These are phyloP conservation scores for Neomicropteryx cornuta DNA, from an alignment of 1,140 invertebrate genomes.

Conservation along the genomic window DNA sequence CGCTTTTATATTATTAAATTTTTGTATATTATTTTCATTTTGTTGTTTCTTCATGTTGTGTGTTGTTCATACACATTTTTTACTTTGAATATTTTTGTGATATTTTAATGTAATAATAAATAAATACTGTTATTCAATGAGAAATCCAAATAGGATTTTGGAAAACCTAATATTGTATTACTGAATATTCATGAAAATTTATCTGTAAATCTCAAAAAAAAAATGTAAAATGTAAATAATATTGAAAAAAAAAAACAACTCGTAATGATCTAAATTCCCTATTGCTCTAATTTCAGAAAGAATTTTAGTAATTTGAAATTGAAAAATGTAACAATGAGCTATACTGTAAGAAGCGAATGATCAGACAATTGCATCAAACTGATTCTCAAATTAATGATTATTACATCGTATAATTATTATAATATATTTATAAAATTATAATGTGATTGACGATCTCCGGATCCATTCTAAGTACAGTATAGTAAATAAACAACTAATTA, in stretches of 20 bases:
- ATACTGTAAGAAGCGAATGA: too few species aligned
- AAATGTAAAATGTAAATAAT: slow-evolving; percentile 44
- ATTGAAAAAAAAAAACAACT: slow-evolving; percentile 33
- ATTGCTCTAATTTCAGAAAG: slow-evolving; percentile 15
- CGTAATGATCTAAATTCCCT: slow-evolving; percentile 13
- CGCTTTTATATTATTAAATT: slow-evolving; percentile 39
- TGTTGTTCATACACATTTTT: slow-evolving; percentile 41
- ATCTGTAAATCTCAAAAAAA: slow-evolving; percentile 42
- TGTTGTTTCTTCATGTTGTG: slow-evolving; percentile 42
- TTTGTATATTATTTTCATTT: slow-evolving; percentile 35
- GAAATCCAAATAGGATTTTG: slow-evolving; percentile 38
- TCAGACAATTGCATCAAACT: too few species aligned
- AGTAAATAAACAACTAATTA: slow-evolving; percentile 47
- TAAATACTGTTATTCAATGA: slow-evolving; percentile 40
- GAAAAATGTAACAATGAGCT: neutral
- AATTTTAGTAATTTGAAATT: neutral
- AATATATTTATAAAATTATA: slow-evolving; percentile 40
- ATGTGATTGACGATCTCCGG: slow-evolving; percentile 43
- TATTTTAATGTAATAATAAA: slow-evolving; percentile 38
- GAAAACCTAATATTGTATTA: slow-evolving; percentile 41
- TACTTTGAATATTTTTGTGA: slow-evolving; percentile 42
- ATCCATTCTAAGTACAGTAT: slow-evolving; percentile 44
- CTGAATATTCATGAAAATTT: slow-evolving; percentile 42
- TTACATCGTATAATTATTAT: slow-evolving; percentile 35
- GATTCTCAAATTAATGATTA: slow-evolving; percentile 7